These are phyloP conservation scores for Hypocryptadius cinnamomeus DNA, from an alignment of 2,113 vertebrate genomes.

Conservation along the genomic window DNA sequence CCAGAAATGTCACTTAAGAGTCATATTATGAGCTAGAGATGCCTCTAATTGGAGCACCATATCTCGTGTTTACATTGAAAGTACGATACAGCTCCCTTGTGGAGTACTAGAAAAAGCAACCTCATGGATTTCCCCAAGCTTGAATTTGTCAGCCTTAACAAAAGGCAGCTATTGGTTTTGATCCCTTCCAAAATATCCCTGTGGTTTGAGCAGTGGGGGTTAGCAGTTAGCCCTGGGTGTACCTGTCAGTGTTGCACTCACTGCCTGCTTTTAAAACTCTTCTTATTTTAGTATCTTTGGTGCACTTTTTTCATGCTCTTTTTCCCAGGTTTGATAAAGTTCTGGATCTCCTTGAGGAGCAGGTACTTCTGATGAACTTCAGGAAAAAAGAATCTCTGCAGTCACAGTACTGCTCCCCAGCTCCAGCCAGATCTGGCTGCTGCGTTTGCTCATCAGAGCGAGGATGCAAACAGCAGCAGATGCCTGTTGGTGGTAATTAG, in stretches of 20 bases:
- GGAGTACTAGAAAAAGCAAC: not conserved
- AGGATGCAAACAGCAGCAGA: constrained; percentile 20
- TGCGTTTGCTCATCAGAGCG: not conserved
- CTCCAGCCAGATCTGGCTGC: not conserved
- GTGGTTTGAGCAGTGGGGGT: not conserved
- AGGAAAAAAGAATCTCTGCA: not conserved
- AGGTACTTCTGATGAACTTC: not conserved
- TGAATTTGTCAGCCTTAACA: not conserved
- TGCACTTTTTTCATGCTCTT: not conserved
- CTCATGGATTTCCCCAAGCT: not conserved
- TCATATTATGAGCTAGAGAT: not conserved
- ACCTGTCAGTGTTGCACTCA: not conserved
- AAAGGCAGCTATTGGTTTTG: not conserved
- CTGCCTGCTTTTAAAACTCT: not conserved
- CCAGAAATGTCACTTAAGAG: not conserved
- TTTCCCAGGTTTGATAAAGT: not conserved
- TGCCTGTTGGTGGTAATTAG: constrained; percentile 41
- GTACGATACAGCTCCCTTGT: not conserved
- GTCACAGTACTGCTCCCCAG: not conserved
- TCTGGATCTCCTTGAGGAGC: not conserved
- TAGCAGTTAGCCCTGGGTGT: not conserved
- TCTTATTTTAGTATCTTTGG: not conserved
- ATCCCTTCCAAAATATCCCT: not conserved
- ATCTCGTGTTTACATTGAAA: not conserved
- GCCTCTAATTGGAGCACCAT: not conserved